A percentile compares a stretch with the other conserved stretches of the same genome.
Conservation (phyloP, 2,888 invertebrate species). For the Rotaria socialis region DNA sequence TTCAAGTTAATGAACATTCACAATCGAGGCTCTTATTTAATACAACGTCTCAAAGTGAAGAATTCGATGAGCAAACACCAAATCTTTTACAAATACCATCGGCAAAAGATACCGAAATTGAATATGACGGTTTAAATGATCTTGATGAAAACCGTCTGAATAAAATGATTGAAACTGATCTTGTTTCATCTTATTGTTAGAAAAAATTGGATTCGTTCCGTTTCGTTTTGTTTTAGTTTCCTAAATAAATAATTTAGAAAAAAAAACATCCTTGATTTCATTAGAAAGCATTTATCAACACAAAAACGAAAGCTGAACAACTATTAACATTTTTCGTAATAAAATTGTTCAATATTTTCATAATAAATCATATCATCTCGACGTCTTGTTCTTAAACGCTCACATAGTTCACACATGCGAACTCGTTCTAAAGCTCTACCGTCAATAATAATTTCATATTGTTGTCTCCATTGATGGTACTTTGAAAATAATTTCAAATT, state of each 20-base stretch:
- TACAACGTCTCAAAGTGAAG: not conserved
- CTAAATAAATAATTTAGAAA: too few species aligned
- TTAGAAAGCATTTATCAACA: too few species aligned
- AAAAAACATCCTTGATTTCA: too few species aligned
- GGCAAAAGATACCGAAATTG: too few species aligned
- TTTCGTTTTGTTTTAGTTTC: too few species aligned
- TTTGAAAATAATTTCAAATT: not conserved
- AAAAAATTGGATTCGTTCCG: too few species aligned
- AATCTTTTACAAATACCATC: not conserved
- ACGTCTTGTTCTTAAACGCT: not conserved
- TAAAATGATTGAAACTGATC: not conserved
- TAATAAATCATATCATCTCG: not conserved
- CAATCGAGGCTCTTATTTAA: not conserved
- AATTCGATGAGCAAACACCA: not conserved
- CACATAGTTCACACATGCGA: constrained; percentile 19
- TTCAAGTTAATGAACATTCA: too few species aligned
- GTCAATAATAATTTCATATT: not conserved
- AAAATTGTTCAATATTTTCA: not conserved
- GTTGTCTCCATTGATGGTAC: constrained; percentile 12
- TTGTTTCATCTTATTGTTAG: not conserved
- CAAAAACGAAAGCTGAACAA: too few species aligned
- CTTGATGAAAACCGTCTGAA: not conserved
- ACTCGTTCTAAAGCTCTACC: not conserved
- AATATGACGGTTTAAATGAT: not conserved
- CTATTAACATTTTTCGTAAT: not conserved